Conservation (phyloP, 2,113 vertebrate genomes). For the Enhydra lutris region DNA sequence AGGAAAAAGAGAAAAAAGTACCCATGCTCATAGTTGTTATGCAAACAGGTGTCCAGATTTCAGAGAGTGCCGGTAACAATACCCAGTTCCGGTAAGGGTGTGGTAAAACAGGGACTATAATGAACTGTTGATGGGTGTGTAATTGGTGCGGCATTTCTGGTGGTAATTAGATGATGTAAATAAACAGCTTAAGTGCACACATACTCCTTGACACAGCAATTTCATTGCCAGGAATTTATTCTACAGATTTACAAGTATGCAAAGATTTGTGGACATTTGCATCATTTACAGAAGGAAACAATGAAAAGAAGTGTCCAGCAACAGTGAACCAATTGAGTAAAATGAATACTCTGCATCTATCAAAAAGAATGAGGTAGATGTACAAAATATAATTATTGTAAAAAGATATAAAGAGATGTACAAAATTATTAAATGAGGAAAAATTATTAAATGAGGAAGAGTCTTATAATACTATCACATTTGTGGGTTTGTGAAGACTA, state of each 20-base stretch:
- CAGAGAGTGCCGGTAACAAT: background rate
- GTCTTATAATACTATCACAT: background rate
- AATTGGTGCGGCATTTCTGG: background rate
- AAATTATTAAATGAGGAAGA: background rate
- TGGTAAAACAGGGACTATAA: background rate
- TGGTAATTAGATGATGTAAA: conserved; percentile 12
- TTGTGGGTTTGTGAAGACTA: conserved; percentile 16
- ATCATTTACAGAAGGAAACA: conserved; percentile 19
- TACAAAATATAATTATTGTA: background rate
- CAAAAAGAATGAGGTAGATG: background rate
- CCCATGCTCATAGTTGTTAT: background rate
- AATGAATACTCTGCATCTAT: background rate
- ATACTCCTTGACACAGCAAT: background rate
- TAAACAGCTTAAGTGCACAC: background rate
- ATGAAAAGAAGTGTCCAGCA: background rate
- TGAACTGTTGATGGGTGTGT: background rate
- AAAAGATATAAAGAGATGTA: background rate
- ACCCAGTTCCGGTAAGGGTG: background rate
- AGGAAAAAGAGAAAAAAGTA: background rate
- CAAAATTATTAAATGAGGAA: conserved; percentile 19
- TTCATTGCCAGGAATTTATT: conserved; percentile 32
- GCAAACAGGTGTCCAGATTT: background rate
- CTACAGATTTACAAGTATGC: conserved; percentile 41
- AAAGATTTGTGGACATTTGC: background rate
- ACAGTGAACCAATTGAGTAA: background rate